Base-by-base conservation (phyloP, 2,888 invertebrate species). In the Agrenia bidenticulata region DNA sequence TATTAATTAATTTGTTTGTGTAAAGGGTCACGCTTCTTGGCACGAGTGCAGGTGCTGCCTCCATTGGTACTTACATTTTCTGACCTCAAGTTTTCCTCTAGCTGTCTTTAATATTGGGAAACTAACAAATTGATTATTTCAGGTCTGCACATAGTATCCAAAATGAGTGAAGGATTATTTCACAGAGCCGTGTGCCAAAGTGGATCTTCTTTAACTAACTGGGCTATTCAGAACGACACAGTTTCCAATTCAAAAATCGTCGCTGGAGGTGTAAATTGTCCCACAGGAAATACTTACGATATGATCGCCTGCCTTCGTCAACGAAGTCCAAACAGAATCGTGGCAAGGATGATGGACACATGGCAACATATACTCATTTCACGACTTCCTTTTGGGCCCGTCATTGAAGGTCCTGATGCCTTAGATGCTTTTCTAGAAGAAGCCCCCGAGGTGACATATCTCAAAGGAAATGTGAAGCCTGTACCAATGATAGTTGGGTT, bases 181-280 rank as follows among this genome's bases (percentile, higher is more conserved):
- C 57, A 57, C 17, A 7, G 41, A 5, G 41, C 57, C 11, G 39
- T 57, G 5, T 41, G 17, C 23, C 17, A 57, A 39, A 60, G 60
- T 17, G 60, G 64, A 5, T 55, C 60, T 11, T 19, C 60, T 4
- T 45, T 64, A 1, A 27, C n/a, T n/a, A 42, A 64, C 27, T 64
- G 54, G 54, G 55, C 64, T 5, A n/a, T 64, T 4, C 13, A 55
- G 15, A 64, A 64, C 60, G 32, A 49, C 2, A 64, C 64, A 23
- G 21, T 55, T 37, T 7, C 19, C 1, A 64, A 37, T 17, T 64
- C 64, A 9, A 26, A 21, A 32, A 37, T 55, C 4, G 64, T n/a
- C n/a, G n/a, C n/a, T n/a, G n/a, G n/a, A n/a, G n/a, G n/a, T n/a
- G n/a, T n/a, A n/a, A 45, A 37, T 19, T 60, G 60, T 60, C 64